A percentile compares a stretch with the other conserved stretches of the same genome.
phyloP scores from a whole-genome alignment of 2,113 vertebrate species.

The Gila orcuttii region DNA sequence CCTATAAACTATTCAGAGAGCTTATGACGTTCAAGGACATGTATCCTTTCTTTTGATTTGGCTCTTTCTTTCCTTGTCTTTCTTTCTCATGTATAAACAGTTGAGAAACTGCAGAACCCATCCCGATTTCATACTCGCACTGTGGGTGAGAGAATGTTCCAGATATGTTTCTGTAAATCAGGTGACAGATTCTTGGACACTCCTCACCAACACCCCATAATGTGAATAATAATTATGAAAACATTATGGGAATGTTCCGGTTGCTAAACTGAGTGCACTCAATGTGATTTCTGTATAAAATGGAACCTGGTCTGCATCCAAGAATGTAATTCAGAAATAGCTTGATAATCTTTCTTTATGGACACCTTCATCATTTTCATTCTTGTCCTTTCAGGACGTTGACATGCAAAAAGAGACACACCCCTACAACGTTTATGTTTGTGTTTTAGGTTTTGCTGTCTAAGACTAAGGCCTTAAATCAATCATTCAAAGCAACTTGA shows the following conservation, averaged over 20 bases:
- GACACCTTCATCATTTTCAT: background rate
- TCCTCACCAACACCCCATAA: constrained; percentile 2
- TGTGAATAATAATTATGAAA: background rate
- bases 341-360: background rate
- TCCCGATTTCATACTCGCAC: background rate
- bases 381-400: background rate
- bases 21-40: background rate
- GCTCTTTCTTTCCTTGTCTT: background rate
- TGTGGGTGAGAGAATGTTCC: background rate
- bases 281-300: background rate
- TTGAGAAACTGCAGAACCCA: background rate
- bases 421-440: background rate
- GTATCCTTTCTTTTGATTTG: background rate
- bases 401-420: background rate
- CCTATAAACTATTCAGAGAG: background rate
- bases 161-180: background rate
- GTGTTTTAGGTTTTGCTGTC: background rate
- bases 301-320: background rate
- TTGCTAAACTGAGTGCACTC: background rate
- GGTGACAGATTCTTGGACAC: background rate
- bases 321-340: background rate
- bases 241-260: background rate
- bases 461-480: background rate
- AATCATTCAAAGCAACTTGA: too few relatives aligned
- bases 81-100: background rate